Percentiles rank a stretch among this genome's conserved stretches.
Conservation (phyloP, 2,797 vertebrate species). For the Falco naumanni region DNA sequence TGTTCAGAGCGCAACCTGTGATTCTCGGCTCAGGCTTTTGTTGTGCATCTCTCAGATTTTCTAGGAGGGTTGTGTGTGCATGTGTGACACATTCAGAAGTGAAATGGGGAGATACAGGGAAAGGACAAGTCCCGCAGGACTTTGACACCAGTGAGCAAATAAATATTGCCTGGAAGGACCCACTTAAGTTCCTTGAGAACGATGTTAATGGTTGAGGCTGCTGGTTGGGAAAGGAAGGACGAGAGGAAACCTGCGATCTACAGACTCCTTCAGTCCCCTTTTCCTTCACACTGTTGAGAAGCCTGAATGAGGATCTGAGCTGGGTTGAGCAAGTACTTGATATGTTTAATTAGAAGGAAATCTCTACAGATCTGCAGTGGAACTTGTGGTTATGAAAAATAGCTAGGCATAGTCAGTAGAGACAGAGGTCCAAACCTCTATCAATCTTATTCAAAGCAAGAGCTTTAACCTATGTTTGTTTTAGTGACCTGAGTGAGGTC, state of each 20-base stretch:
- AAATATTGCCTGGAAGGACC: background rate
- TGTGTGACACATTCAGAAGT: background rate
- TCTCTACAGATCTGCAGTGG: background rate
- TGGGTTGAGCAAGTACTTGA: background rate
- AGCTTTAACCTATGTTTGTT: background rate
- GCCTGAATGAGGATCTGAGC: background rate
- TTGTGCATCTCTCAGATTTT: background rate
- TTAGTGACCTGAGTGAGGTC: background rate
- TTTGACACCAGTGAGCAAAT: background rate
- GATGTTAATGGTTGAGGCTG: background rate
- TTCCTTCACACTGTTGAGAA: background rate
- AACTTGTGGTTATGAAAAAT: background rate
- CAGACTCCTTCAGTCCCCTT: background rate
- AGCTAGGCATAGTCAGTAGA: background rate
- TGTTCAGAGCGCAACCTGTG: background rate
- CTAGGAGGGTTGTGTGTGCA: background rate
- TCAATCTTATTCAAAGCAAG: background rate
- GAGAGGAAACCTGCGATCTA: background rate
- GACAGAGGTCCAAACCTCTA: background rate
- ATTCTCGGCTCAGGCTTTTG: background rate
- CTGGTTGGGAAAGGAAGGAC: background rate
- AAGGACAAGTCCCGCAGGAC: conserved; percentile 10
- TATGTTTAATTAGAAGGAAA: background rate
- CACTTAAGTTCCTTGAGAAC: background rate
- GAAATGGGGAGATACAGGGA: background rate